Evolutionary conservation across 1,140 invertebrate genomes (phyloP).

Genomic region (Drosophila chauvacae): DNA sequence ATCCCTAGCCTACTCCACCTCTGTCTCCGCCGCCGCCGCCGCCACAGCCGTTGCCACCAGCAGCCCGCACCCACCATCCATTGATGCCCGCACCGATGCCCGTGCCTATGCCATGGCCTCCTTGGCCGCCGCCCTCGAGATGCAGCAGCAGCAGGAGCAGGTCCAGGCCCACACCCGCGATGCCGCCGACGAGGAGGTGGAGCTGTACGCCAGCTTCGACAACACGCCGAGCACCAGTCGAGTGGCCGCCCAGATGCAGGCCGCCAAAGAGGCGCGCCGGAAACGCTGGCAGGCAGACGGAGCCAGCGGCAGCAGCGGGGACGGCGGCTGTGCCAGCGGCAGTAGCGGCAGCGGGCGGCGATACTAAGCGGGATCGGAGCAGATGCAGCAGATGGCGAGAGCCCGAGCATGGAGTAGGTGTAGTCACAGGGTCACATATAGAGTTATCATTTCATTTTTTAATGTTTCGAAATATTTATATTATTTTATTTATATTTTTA

Average conservation of each 20-base stretch:
- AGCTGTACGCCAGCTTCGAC: conserved; percentile 79
- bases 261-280: conserved; percentile 73
- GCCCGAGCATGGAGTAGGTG: background rate
- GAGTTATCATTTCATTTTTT: background rate
- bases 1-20: conserved; percentile 1
- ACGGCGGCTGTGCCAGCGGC: conserved; percentile 61
- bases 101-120: conserved; percentile 74
- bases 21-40: conserved; percentile 14
- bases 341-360: conserved; percentile 66
- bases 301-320: conserved; percentile 75
- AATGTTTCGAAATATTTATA: background rate
- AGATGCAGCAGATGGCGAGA: background rate
- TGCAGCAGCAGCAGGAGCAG: conserved; percentile 40
- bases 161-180: conserved; percentile 35
- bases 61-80: conserved; percentile 18
- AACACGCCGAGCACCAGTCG: conserved; percentile 73
- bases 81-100: conserved; percentile 66
- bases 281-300: conserved; percentile 78
- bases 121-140: conserved; percentile 68
- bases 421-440: background rate
- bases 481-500: background rate
- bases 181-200: conserved; percentile 77
- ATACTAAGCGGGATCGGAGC: conserved; percentile 37
- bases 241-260: conserved; percentile 81
- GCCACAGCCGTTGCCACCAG: conserved; percentile 16